A percentile compares a stretch with the other conserved stretches of the same genome.
These are phyloP conservation scores for Nematostella vectensis DNA, from an alignment of 92 coral and sea anemone genomes.

Conservation along the genomic window DNA sequence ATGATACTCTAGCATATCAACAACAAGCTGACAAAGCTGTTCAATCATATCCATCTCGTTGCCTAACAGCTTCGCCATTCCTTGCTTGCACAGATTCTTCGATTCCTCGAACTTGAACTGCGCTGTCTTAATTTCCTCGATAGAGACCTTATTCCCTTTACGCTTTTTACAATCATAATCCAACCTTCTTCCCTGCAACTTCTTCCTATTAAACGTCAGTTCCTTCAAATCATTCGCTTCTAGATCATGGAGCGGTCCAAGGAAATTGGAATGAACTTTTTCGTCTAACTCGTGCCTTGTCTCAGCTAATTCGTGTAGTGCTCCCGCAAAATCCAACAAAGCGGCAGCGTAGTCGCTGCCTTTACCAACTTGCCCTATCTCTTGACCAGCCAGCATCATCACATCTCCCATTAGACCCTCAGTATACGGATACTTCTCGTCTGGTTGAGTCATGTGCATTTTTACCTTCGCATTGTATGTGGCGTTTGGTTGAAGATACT, in stretches of 20 bases:
- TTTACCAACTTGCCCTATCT: constrained; percentile 37
- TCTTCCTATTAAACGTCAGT: constrained; percentile 60
- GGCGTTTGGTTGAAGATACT: constrained; percentile 71
- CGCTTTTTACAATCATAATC: constrained; percentile 84
- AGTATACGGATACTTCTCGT: constrained; percentile 55
- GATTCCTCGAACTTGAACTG: constrained; percentile 81
- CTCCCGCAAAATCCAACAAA: constrained; percentile 68
- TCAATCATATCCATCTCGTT: constrained; percentile 79
- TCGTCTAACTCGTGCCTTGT: constrained; percentile 47
- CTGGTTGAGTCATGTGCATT: constrained; percentile 64
- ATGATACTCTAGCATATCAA: constrained; percentile 68
- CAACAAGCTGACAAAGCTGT: constrained; percentile 62
- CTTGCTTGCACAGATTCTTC: constrained; percentile 45
- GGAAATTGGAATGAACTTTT: constrained; percentile 64
- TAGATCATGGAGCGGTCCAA: constrained; percentile 49
- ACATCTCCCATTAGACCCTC: constrained; percentile 74
- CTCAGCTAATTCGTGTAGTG: constrained; percentile 68
- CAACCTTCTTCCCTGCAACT: constrained; percentile 69
- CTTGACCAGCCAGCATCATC: constrained; percentile 80
- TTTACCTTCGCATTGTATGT: constrained; percentile 67
- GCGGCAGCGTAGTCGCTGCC: constrained; percentile 76
- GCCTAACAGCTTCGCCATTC: constrained; percentile 46
- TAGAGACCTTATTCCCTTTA: constrained; percentile 51
- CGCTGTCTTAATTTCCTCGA: constrained; percentile 73
- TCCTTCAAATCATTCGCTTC: constrained; percentile 66